Percentiles rank a stretch among this genome's conserved stretches.
Conservation (phyloP, 2,113 vertebrate genomes). For the Osmerus eperlanus region DNA sequence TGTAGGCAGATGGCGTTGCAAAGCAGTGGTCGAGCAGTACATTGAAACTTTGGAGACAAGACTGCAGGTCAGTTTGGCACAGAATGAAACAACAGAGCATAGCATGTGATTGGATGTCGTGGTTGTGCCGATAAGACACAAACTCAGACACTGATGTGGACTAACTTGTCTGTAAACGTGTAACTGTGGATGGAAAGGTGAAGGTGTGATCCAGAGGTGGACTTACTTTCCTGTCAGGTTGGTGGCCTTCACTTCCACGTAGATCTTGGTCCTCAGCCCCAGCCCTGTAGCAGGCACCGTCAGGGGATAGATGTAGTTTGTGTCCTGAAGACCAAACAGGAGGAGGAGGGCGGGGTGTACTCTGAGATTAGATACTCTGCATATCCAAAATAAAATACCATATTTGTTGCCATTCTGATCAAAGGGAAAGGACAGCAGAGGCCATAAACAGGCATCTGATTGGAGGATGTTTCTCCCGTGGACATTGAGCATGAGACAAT, state of each 20-base stretch:
- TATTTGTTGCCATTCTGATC: background rate
- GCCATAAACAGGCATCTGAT: too few relatives aligned
- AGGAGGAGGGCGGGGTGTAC: background rate
- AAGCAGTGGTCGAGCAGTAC: slow-evolving; percentile 76
- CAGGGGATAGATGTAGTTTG: slow-evolving; percentile 44
- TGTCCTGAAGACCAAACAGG: slow-evolving; percentile 50
- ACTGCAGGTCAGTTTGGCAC: background rate
- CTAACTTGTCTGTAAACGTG: background rate
- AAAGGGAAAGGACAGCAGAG: too few relatives aligned
- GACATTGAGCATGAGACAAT: too few relatives aligned
- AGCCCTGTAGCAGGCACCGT: slow-evolving; percentile 62
- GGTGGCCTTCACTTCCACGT: slow-evolving; percentile 67
- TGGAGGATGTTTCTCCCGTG: too few relatives aligned
- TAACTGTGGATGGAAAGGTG: background rate
- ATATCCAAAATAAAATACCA: background rate
- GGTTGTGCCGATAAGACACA: too few relatives aligned
- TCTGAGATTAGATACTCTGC: background rate
- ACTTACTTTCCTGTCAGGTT: slow-evolving; percentile 77
- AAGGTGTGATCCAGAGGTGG: background rate
- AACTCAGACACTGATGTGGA: too few relatives aligned
- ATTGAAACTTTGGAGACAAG: slow-evolving; percentile 59
- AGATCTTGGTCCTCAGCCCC: slow-evolving; percentile 59
- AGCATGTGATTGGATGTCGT: background rate
- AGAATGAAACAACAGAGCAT: background rate
- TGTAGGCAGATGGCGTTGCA: slow-evolving; percentile 65